A percentile compares a stretch with the other conserved stretches of the same genome.
These are phyloP conservation scores for Muscicapa adusta DNA, from an alignment of 2,113 vertebrate species.

Conservation along the genomic window DNA sequence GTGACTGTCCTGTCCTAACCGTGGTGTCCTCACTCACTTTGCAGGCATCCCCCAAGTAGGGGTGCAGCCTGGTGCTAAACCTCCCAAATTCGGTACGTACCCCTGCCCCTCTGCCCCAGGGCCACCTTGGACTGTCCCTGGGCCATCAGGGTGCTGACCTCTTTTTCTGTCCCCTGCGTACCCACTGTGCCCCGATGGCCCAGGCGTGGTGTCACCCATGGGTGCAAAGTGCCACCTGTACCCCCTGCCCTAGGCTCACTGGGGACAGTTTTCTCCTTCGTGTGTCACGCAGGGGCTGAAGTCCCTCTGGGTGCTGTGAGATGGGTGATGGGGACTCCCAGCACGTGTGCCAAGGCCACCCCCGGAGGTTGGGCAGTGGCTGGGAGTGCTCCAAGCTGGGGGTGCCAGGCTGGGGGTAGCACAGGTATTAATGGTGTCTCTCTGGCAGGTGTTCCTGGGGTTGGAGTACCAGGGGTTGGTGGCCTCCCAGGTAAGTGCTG, in stretches of 20 bases:
- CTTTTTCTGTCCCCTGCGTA: fast-evolving
- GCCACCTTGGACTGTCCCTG: fast-evolving
- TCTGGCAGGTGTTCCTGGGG: constrained; percentile 20
- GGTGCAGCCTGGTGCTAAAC: constrained; percentile 67
- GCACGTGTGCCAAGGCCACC: background rate
- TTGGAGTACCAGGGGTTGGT: constrained; percentile 26
- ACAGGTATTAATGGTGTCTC: background rate
- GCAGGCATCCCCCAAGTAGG: constrained; percentile 69
- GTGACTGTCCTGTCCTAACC: background rate
- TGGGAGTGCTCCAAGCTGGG: fast-evolving
- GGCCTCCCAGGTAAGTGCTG: constrained; percentile 25
- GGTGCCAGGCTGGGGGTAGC: fast-evolving
- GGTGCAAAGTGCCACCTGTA: background rate
- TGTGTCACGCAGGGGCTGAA: background rate
- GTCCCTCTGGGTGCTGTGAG: background rate
- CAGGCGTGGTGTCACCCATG: fast-evolving
- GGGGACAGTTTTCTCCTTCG: background rate
- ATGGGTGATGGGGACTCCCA: background rate
- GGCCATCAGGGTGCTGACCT: background rate
- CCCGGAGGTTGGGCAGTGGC: background rate
- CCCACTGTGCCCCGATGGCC: fast-evolving
- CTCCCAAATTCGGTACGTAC: constrained; percentile 70
- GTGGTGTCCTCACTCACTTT: fast-evolving
- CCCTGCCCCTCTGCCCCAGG: background rate
- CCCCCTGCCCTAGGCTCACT: fast-evolving